phyloP scores from a whole-genome alignment of 2,888 invertebrate genomes.

The Cylindroiulus punctatus region DNA sequence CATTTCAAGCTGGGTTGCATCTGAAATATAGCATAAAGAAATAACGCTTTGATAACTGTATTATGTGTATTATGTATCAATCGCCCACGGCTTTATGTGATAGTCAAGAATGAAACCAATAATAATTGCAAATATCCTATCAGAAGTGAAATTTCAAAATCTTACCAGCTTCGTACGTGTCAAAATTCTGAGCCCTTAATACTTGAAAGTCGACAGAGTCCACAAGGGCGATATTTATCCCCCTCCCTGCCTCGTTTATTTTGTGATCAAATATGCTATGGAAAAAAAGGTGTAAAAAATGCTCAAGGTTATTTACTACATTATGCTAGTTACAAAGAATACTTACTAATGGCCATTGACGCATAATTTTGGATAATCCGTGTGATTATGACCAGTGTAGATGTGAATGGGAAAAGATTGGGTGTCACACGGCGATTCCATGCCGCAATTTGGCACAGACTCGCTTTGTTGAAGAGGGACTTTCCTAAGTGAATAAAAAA shows the following conservation, averaged over 20 bases:
- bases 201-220: conserved; percentile 67
- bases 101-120: too few relatives aligned
- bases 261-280: conserved; percentile 65
- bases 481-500: conserved; percentile 19
- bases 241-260: conserved; percentile 69
- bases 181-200: conserved; percentile 68
- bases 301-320: neutral
- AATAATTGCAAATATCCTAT: neutral
- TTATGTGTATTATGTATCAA: too few relatives aligned
- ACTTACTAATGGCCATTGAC: conserved; percentile 69
- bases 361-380: conserved; percentile 69
- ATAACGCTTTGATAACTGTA: neutral
- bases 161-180: conserved; percentile 69
- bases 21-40: conserved; percentile 60
- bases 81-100: too few relatives aligned
- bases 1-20: conserved; percentile 66
- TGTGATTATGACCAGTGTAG: conserved; percentile 69
- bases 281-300: conserved; percentile 56
- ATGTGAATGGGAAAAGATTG: conserved; percentile 67
- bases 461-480: conserved; percentile 60
- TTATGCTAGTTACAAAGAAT: neutral
- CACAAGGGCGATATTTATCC: conserved; percentile 69
- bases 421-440: conserved; percentile 65
- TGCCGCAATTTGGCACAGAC: conserved; percentile 67
- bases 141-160: neutral